Conservation (phyloP, 2,113 vertebrate genomes). For the Columba janthina region DNA sequence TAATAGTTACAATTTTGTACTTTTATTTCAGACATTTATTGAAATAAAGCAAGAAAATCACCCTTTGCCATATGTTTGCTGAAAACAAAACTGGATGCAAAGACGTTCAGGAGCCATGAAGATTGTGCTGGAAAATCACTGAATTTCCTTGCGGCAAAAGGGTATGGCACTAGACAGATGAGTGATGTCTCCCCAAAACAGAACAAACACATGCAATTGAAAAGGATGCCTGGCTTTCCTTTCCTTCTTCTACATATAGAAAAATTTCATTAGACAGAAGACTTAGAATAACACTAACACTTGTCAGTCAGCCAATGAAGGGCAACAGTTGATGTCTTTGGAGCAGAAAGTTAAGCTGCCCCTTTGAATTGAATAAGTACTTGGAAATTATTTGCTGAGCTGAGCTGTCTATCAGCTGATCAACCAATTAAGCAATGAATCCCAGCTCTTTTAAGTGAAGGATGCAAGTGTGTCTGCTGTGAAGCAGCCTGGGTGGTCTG, state of each 20-base stretch:
- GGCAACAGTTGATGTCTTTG: neutral
- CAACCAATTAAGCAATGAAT: conserved; percentile 34
- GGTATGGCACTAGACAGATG: accelerated
- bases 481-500: conserved; percentile 69
- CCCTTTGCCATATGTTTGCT: neutral
- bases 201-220: neutral
- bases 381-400: conserved; percentile 57
- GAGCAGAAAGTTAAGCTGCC: neutral
- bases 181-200: neutral
- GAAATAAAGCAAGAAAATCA: neutral
- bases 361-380: conserved; percentile 26
- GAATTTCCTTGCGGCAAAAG: neutral
- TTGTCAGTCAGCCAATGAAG: neutral
- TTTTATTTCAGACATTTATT: neutral
- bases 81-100: neutral
- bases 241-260: neutral
- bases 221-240: neutral
- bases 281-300: neutral
- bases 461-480: neutral
- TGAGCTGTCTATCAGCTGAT: conserved; percentile 3
- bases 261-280: neutral
- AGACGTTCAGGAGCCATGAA: neutral
- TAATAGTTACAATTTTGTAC: neutral
- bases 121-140: neutral
- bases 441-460: neutral